These are phyloP conservation scores for Cataglyphis hispanica DNA, from an alignment of 1,140 invertebrate species.

Conservation along the genomic window DNA sequence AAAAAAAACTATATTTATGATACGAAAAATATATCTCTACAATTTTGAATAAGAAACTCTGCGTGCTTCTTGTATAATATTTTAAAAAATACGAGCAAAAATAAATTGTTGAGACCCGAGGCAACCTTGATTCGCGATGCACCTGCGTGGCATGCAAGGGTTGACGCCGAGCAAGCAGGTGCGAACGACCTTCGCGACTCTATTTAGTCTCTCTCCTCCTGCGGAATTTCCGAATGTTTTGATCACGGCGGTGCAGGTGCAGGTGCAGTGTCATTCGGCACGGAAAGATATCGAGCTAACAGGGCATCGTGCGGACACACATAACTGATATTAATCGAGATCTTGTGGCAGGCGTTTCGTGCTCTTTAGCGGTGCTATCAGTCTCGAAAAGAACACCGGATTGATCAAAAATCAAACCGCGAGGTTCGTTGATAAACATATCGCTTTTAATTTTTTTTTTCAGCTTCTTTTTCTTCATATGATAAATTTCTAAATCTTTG, in stretches of 20 bases:
- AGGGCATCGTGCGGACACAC: constrained; percentile 35
- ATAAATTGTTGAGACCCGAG: neutral
- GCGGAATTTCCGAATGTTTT: constrained; percentile 63
- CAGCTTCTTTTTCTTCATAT: neutral
- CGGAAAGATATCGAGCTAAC: constrained; percentile 51
- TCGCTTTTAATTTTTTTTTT: neutral
- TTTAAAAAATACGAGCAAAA: neutral
- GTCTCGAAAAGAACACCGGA: constrained; percentile 41
- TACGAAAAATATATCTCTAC: too few relatives aligned
- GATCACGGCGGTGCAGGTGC: neutral
- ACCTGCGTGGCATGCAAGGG: constrained; percentile 51
- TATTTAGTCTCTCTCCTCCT: constrained; percentile 66
- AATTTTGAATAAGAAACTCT: neutral
- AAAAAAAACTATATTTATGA: neutral
- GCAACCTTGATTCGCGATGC: constrained; percentile 51
- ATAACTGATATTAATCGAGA: constrained; percentile 54
- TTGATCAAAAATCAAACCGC: constrained; percentile 47
- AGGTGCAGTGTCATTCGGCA: constrained; percentile 34
- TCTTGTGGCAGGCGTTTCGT: constrained; percentile 51
- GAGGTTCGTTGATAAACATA: neutral
- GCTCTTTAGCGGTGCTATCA: constrained; percentile 52
- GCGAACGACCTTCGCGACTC: constrained; percentile 75
- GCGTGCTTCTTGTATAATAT: neutral
- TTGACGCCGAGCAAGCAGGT: constrained; percentile 29
- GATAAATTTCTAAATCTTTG: neutral